These are phyloP conservation scores for Melanophora roralis DNA, from an alignment of 2,888 invertebrate species.

Conservation along the genomic window DNA sequence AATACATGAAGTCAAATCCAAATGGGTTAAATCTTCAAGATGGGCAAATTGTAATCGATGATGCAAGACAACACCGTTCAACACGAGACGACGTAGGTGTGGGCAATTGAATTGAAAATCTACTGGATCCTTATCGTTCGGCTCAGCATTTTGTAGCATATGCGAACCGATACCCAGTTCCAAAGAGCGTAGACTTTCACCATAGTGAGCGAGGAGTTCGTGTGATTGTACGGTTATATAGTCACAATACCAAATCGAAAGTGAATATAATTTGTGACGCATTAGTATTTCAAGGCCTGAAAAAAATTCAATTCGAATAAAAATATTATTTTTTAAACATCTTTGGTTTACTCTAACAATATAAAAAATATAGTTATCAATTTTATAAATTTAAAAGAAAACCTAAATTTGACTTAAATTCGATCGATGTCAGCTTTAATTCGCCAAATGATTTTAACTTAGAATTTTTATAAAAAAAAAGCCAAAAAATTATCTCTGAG, in stretches of 20 bases:
- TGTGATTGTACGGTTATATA: constrained; percentile 82
- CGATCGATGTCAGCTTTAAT: too few species aligned
- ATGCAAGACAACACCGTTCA: constrained; percentile 76
- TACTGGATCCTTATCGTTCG: constrained; percentile 79
- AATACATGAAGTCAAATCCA: constrained; percentile 76
- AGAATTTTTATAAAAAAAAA: too few species aligned
- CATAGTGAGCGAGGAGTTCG: constrained; percentile 83
- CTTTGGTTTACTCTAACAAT: too few species aligned
- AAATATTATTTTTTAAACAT: too few species aligned
- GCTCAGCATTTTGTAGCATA: constrained; percentile 79
- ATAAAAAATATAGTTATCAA: too few species aligned
- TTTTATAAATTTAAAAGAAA: background rate
- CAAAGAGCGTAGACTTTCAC: constrained; percentile 83
- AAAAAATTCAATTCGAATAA: too few species aligned
- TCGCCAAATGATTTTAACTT: too few species aligned
- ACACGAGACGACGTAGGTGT: constrained; percentile 74
- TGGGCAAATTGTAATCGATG: constrained; percentile 74
- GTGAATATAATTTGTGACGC: constrained; percentile 84
- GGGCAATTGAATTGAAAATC: constrained; percentile 79
- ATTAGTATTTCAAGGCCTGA: constrained; percentile 81
- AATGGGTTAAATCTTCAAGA: constrained; percentile 72
- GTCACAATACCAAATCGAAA: constrained; percentile 87
- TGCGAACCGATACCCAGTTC: constrained; percentile 84
- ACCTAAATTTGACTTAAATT: too few species aligned
- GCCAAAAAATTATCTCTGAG: too few species aligned